Percentiles rank a stretch among this genome's conserved stretches.
Conservation (phyloP, 2,797 vertebrate species). For the Austrolebias charrua region DNA sequence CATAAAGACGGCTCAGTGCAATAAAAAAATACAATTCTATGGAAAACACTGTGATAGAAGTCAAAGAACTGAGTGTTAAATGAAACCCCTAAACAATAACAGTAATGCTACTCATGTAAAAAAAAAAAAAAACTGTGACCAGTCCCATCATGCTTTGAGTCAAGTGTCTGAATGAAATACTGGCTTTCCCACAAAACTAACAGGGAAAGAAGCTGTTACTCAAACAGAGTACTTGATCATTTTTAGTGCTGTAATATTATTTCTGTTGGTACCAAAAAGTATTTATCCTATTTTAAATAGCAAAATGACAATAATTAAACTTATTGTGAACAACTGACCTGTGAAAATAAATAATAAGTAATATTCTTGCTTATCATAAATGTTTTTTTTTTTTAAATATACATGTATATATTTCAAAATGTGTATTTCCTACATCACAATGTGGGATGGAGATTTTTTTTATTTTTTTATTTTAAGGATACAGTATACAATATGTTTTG, state of each 20-base stretch:
- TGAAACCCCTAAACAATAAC: not conserved
- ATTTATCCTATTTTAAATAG: too few species aligned
- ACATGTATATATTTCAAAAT: not conserved
- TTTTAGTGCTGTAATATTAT: not conserved
- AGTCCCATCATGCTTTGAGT: not conserved
- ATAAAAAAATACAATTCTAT: not conserved
- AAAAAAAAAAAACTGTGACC: not conserved
- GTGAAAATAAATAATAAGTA: not conserved
- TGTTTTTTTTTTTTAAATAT: too few species aligned
- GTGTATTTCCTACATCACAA: not conserved
- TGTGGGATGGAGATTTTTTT: not conserved
- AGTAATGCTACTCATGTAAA: not conserved
- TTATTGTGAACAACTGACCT: not conserved
- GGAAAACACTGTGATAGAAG: not conserved
- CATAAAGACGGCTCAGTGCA: not conserved
- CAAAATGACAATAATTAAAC: too few species aligned
- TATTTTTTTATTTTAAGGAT: too few species aligned
- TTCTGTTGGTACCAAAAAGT: not conserved
- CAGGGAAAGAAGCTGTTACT: too few species aligned
- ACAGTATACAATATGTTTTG: not conserved
- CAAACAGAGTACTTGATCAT: not conserved
- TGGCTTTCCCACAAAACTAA: too few species aligned
- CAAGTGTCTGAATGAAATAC: not conserved
- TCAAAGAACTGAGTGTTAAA: not conserved
- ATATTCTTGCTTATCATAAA: not conserved